Percentiles rank a stretch among this genome's conserved stretches.
Conservation (phyloP, 2,888 invertebrate genomes). For the Ennomos fuscantarius region DNA sequence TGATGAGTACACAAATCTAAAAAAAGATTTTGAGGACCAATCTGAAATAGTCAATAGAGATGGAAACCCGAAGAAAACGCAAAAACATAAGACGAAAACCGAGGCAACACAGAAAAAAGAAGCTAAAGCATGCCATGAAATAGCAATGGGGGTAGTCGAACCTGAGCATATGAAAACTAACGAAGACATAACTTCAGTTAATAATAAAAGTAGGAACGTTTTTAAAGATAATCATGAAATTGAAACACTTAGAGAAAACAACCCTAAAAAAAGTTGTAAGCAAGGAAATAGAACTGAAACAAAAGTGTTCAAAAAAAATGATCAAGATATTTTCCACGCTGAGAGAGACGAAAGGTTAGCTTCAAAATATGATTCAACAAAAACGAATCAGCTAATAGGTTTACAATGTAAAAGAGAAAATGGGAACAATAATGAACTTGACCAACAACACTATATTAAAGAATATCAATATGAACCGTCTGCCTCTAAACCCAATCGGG, state of each 20-base stretch:
- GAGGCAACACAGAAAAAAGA: slow-evolving; percentile 9
- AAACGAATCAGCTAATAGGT: slow-evolving; percentile 29
- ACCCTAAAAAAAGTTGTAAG: slow-evolving; percentile 5
- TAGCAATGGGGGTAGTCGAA: slow-evolving; percentile 2
- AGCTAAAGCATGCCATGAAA: slow-evolving; percentile 13
- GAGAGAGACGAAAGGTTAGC: slow-evolving; percentile 5
- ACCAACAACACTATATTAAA: slow-evolving; percentile 45
- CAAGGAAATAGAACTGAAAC: too few relatives aligned
- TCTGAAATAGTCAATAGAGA: too few relatives aligned
- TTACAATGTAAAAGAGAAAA: slow-evolving; percentile 25
- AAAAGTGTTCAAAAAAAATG: slow-evolving; percentile 1
- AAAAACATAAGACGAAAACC: slow-evolving; percentile 9
- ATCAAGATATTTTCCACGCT: slow-evolving; percentile 21
- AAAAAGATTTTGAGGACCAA: too few relatives aligned
- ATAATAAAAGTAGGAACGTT: too few relatives aligned
- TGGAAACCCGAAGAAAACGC: too few relatives aligned
- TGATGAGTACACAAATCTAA: too few relatives aligned
- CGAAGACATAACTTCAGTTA: neutral
- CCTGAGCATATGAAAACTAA: slow-evolving; percentile 13
- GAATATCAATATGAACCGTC: slow-evolving; percentile 59
- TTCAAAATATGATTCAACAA: neutral
- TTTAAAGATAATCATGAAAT: neutral
- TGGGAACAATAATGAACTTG: slow-evolving; percentile 9
- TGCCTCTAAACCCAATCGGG: slow-evolving; percentile 27
- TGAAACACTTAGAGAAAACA: neutral